Percentiles rank a stretch among this genome's conserved stretches.
phyloP scores from a whole-genome alignment of 2,797 vertebrate species.

The Sparus aurata region DNA sequence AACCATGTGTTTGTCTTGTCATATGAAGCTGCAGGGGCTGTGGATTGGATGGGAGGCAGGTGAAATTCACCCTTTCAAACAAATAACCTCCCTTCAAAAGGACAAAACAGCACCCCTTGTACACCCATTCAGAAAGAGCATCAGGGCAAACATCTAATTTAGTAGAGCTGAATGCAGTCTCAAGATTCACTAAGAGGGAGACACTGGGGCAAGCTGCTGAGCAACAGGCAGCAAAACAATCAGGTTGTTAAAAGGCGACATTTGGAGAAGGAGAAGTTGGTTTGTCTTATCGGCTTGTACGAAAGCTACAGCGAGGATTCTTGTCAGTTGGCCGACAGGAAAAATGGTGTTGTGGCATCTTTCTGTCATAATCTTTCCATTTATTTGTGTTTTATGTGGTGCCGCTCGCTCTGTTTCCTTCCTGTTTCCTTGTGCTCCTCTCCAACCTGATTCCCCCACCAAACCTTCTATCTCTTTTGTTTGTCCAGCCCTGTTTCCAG shows the following conservation, averaged over 20 bases:
- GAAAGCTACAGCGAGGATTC: constrained; percentile 4
- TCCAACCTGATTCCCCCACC: too few species aligned
- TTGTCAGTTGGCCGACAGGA: background rate
- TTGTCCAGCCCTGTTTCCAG: too few species aligned
- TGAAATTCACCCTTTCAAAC: background rate
- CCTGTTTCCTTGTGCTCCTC: too few species aligned
- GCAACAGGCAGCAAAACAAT: constrained; percentile 42
- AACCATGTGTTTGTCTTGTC: background rate
- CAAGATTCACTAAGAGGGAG: constrained; percentile 28
- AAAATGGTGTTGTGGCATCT: constrained; percentile 15
- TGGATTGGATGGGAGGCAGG: background rate
- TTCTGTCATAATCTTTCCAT: background rate
- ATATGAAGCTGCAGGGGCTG: background rate
- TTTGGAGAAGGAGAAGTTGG: background rate
- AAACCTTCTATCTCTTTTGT: too few species aligned
- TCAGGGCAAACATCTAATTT: constrained; percentile 9
- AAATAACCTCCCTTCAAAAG: background rate
- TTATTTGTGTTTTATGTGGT: too few species aligned
- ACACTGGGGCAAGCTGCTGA: constrained; percentile 25
- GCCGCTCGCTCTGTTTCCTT: too few species aligned
- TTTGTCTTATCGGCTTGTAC: background rate
- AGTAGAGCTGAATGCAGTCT: constrained; percentile 20
- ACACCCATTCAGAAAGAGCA: constrained; percentile 10
- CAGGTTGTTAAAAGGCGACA: constrained; percentile 39
- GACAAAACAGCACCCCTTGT: background rate